phyloP scores from a whole-genome alignment of 2,888 invertebrate genomes.

The Odontomyia ornata region DNA sequence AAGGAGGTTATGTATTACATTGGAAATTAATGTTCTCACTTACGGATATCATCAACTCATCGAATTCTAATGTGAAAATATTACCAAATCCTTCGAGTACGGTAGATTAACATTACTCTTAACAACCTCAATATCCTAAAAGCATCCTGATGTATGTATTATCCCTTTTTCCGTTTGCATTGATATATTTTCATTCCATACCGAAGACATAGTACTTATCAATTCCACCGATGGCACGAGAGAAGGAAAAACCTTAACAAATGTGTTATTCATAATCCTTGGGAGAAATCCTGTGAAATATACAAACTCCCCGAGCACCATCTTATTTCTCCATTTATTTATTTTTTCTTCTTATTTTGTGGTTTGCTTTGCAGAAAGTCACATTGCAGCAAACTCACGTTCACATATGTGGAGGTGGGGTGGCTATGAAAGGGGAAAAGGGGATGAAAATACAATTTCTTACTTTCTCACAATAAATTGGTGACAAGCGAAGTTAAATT shows the following conservation, averaged over 20 bases:
- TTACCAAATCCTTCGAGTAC: slow-evolving; percentile 6
- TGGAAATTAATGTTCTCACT: neutral
- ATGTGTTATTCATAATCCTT: slow-evolving; percentile 42
- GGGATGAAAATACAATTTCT: slow-evolving; percentile 32
- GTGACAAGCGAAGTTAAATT: slow-evolving; percentile 36
- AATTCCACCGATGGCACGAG: slow-evolving; percentile 24
- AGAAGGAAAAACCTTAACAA: slow-evolving; percentile 28
- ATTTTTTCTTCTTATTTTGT: neutral
- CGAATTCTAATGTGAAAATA: slow-evolving; percentile 15
- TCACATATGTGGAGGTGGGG: neutral
- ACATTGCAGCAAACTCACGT: neutral
- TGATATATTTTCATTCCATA: slow-evolving; percentile 23
- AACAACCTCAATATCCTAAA: slow-evolving; percentile 36
- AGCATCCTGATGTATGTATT: slow-evolving; percentile 30
- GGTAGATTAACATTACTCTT: slow-evolving; percentile 29
- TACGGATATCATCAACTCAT: slow-evolving; percentile 8
- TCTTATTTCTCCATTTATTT: neutral
- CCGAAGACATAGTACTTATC: slow-evolving; percentile 2
- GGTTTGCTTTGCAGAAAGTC: neutral
- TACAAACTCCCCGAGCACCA: slow-evolving; percentile 19
- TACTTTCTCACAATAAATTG: slow-evolving; percentile 37
- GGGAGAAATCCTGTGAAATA: slow-evolving; percentile 18
- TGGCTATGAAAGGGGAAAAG: neutral
- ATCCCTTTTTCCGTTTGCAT: slow-evolving; percentile 2
- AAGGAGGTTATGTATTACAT: neutral